Base-by-base conservation (phyloP, 2,797 vertebrate species). In the Hozukius guyotensis region DNA sequence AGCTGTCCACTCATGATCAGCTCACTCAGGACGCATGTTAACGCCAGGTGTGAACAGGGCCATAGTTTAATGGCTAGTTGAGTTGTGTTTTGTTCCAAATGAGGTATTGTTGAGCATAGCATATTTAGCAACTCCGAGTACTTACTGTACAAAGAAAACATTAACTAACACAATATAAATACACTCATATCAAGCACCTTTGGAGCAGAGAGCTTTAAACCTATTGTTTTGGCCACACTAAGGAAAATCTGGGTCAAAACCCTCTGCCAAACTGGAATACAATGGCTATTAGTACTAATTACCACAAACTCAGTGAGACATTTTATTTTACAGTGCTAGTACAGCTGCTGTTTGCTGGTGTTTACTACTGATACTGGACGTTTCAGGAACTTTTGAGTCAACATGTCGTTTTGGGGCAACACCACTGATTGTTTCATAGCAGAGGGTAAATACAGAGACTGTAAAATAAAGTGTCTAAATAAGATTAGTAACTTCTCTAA, bases 91-190 rank as follows among this genome's bases (percentile, higher is more conserved):
- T 88, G 90, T 93, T 94, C 94, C 88, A 94, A 91, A 88, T 96
- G 97, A 98, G 97, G 97, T 98, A 97, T 94, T 95, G 91, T 90
- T 92, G 84, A 94, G 88, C 87, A 92, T 87, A 90, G 85, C 80
- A 94, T 87, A 89, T 92, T 92, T 85, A 90, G 76, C 77, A 91
- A 95, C 92, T 93, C 85, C 83, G 85, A 87, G 82, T 91, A 94
- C 89, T 91, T 90, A 89, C 71, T 91, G 86, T 89, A 94, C 90
- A 93, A 91, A 93, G 83, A 85, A 77, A 93, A 93, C 87, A 92
- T 89, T 74, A 92, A 81, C 91, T 90, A 92, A 90, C 75, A 89
- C 80, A 89, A 85, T 87, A 93, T 91, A 92, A 91, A 93, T 92
- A 94, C 82, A 92, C 86, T 92, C 74, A 83, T 86, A 89, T 90